Evolutionary conservation across 1,140 invertebrate genomes (phyloP).

Genomic region (Orchestia grillus): DNA sequence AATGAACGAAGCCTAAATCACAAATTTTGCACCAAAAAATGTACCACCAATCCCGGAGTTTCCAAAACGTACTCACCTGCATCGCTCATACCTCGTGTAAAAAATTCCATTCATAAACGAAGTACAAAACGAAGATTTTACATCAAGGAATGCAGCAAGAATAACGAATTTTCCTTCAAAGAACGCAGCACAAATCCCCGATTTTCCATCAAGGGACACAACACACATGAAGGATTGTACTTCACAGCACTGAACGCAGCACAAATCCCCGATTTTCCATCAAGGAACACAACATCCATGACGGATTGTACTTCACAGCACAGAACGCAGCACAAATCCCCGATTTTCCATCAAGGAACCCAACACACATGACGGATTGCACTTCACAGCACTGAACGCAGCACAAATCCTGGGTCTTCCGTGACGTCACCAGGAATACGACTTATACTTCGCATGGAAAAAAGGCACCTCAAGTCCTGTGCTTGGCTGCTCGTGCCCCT

Average conservation of each 20-base stretch:
- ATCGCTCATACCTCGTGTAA: too few relatives aligned
- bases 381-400: neutral
- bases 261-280: neutral
- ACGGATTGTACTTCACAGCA: neutral
- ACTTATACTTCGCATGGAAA: too few relatives aligned
- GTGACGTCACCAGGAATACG: too few relatives aligned
- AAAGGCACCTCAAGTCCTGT: too few relatives aligned
- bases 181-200: neutral
- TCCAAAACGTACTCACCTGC: too few relatives aligned
- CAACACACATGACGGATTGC: too few relatives aligned
- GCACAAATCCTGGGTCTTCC: neutral
- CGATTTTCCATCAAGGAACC: neutral
- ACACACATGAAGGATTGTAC: neutral
- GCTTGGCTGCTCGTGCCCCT: neutral
- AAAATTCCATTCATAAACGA: too few relatives aligned
- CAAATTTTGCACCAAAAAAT: neutral
- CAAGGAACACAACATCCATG: neutral
- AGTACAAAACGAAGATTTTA: too few relatives aligned
- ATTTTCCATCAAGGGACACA: neutral
- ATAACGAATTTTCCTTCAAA: neutral
- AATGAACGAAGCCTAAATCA: too few relatives aligned
- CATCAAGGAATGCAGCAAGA: too few relatives aligned
- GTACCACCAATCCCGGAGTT: neutral
- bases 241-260: neutral
- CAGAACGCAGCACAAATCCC: neutral